Percentiles rank a stretch among this genome's conserved stretches.
Conservation (phyloP, 2,113 vertebrate species). For the Lampris megalopsis region DNA sequence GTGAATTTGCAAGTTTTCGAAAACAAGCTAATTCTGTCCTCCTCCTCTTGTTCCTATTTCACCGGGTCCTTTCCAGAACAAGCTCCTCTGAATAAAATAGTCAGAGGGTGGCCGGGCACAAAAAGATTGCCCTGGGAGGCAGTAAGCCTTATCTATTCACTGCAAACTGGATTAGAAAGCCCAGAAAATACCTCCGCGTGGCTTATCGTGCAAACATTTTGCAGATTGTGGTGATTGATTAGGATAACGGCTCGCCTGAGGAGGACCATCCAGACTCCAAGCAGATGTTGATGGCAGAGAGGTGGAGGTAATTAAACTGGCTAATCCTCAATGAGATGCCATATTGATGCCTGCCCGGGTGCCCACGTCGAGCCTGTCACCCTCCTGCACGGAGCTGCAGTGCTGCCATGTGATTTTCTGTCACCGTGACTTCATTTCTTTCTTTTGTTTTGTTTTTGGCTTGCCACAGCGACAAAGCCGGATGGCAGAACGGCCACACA, state of each 20-base stretch:
- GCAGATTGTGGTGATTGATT: slow-evolving; percentile 65
- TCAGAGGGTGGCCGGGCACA: slow-evolving; percentile 31
- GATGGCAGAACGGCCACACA: slow-evolving; percentile 20
- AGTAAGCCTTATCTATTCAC: slow-evolving; percentile 64
- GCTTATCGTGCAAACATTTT: slow-evolving; percentile 62
- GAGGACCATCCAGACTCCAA: slow-evolving; percentile 53
- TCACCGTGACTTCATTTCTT: slow-evolving; percentile 14
- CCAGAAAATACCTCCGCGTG: slow-evolving; percentile 47
- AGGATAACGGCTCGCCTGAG: slow-evolving; percentile 62
- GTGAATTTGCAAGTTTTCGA: slow-evolving; percentile 32
- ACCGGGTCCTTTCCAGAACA: slow-evolving; percentile 8
- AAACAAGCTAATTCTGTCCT: slow-evolving; percentile 1
- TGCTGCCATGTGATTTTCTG: neutral
- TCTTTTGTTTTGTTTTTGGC: slow-evolving; percentile 27
- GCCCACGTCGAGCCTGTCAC: neutral
- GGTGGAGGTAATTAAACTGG: slow-evolving; percentile 76
- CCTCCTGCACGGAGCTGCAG: neutral
- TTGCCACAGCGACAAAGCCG: slow-evolving; percentile 27
- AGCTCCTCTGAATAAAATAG: slow-evolving; percentile 12
- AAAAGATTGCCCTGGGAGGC: slow-evolving; percentile 52
- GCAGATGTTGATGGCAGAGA: slow-evolving; percentile 67
- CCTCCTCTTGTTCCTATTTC: slow-evolving; percentile 29
- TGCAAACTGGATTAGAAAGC: slow-evolving; percentile 69
- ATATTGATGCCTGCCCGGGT: slow-evolving; percentile 35
- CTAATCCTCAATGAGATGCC: slow-evolving; percentile 64